These are phyloP conservation scores for Lydus trimaculatus DNA, from an alignment of 2,888 invertebrate genomes.

Conservation along the genomic window DNA sequence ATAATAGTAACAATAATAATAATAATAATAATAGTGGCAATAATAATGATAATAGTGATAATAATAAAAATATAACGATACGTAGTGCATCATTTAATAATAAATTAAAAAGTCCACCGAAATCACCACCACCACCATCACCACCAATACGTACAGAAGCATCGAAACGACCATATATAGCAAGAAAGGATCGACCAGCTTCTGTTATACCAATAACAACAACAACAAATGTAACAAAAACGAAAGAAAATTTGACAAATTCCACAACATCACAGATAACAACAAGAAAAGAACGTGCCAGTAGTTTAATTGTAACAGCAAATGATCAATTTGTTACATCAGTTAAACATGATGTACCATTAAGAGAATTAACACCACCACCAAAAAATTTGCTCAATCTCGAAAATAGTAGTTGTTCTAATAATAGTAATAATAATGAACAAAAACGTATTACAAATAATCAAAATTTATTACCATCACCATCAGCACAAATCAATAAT, in stretches of 20 bases:
- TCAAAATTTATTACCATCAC: slow-evolving; percentile 43
- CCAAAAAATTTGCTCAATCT: slow-evolving; percentile 26
- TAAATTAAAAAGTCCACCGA: slow-evolving; percentile 57
- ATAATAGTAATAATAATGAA: slow-evolving; percentile 34
- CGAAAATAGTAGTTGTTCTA: slow-evolving; percentile 43
- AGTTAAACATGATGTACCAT: slow-evolving; percentile 33
- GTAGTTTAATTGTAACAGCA: slow-evolving; percentile 31
- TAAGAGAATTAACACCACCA: slow-evolving; percentile 18
- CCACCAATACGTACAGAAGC: slow-evolving; percentile 60
- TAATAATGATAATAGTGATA: slow-evolving; percentile 38
- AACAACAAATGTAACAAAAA: slow-evolving; percentile 21
- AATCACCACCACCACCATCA: slow-evolving; percentile 59
- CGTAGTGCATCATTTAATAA: slow-evolving; percentile 69
- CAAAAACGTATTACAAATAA: slow-evolving; percentile 29
- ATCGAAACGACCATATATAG: slow-evolving; percentile 52
- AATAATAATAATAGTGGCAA: slow-evolving; percentile 39
- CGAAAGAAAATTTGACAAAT: slow-evolving; percentile 19
- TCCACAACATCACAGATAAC: slow-evolving; percentile 21
- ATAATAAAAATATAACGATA: slow-evolving; percentile 46
- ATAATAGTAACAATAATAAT: slow-evolving; percentile 45
- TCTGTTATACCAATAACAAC: slow-evolving; percentile 53
- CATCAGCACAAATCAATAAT: slow-evolving; percentile 36
- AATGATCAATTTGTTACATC: slow-evolving; percentile 14
- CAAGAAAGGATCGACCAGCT: slow-evolving; percentile 56
- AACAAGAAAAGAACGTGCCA: slow-evolving; percentile 25